phyloP scores from a whole-genome alignment of 2,888 invertebrate species.

The Cancer borealis region DNA sequence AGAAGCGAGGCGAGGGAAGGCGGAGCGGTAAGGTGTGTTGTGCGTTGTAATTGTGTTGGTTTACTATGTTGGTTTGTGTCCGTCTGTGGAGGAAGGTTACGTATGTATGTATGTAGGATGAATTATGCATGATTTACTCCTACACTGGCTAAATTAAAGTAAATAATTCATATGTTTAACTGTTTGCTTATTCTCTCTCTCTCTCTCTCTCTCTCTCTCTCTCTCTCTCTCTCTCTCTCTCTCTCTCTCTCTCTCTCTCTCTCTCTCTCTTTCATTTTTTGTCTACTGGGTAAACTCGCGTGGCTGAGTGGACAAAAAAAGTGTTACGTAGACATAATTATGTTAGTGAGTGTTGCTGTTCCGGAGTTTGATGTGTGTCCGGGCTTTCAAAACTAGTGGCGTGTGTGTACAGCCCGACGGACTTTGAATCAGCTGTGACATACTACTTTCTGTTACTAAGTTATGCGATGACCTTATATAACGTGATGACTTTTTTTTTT shows the following conservation, averaged over 20 bases:
- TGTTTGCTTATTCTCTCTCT: constrained; percentile 20
- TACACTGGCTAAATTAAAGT: neutral
- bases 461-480: too few species aligned
- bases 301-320: neutral
- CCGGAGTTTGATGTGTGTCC: too few species aligned
- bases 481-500: too few species aligned
- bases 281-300: neutral
- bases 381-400: too few species aligned
- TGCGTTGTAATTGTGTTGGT: neutral
- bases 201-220: constrained; percentile 20
- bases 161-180: neutral
- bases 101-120: neutral
- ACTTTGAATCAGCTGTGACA: too few species aligned
- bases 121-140: neutral
- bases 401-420: too few species aligned
- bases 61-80: neutral
- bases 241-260: constrained; percentile 20
- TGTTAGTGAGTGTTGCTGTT: too few species aligned
- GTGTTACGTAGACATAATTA: too few species aligned
- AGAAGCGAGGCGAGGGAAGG: neutral
- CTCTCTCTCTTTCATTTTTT: neutral
- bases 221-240: constrained; percentile 20
- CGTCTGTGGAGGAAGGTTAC: neutral
- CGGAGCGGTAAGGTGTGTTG: neutral
- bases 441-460: too few species aligned